A percentile compares a stretch with the other conserved stretches of the same genome.
These are phyloP conservation scores for Drosophila paulistorum DNA, from an alignment of 1,140 invertebrate species.

Conservation along the genomic window DNA sequence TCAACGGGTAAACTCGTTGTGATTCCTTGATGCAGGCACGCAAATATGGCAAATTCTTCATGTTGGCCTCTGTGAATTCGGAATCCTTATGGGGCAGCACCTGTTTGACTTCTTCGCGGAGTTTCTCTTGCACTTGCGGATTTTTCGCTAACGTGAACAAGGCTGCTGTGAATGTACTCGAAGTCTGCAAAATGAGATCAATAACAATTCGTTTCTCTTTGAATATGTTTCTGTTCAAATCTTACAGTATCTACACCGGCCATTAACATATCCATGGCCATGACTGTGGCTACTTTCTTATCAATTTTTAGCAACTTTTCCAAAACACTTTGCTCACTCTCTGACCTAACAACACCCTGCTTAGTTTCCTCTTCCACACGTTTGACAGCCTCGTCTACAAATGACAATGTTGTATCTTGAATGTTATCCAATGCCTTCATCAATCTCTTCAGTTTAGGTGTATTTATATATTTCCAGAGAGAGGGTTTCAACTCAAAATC, in stretches of 20 bases:
- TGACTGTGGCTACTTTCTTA: conserved; percentile 83
- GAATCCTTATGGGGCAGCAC: conserved; percentile 84
- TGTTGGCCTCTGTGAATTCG: conserved; percentile 84
- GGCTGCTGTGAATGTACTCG: conserved; percentile 41
- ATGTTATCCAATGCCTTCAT: conserved; percentile 82
- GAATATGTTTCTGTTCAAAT: no score
- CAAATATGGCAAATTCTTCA: conserved; percentile 86
- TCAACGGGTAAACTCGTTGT: conserved; percentile 84
- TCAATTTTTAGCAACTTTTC: conserved; percentile 83
- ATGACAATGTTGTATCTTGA: conserved; percentile 42
- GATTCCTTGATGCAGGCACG: conserved; percentile 88
- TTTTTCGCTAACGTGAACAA: conserved; percentile 86
- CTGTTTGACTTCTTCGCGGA: conserved; percentile 88
- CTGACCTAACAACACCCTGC: conserved; percentile 19
- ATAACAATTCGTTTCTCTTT: no score
- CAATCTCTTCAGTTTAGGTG: conserved; percentile 84
- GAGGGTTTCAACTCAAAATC: conserved; percentile 86
- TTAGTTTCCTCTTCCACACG: conserved; percentile 56
- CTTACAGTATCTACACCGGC: conserved; percentile 74
- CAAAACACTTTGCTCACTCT: conserved; percentile 75
- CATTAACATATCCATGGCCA: conserved; percentile 82
- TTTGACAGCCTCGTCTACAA: conserved; percentile 63
- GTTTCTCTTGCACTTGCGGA: conserved; percentile 88
- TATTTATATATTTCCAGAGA: conserved; percentile 86
- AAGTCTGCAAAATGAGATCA: conserved; percentile 36